Base-by-base conservation (phyloP, 2,888 invertebrate species). In the Trypoxylon attenuatum region DNA sequence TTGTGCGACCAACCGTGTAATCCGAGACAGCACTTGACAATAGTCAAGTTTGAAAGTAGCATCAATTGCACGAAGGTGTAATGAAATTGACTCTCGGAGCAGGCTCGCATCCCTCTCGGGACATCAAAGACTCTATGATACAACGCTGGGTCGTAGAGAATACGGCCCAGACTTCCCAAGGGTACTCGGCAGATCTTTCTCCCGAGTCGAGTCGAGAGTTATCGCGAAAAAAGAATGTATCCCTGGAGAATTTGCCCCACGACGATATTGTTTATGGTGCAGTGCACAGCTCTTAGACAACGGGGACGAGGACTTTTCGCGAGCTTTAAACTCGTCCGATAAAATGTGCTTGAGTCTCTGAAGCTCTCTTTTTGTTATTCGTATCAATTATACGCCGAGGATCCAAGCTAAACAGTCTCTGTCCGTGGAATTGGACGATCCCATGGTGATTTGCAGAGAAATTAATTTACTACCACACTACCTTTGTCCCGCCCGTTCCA, bases 41-140 rank as follows among this genome's bases (percentile, higher is more conserved):
- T 42, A 33, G 51, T 33, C 27, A 54, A 60, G 39, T 23, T 49
- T 18, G 41, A 22, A 8, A 50, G 53, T 25, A 41, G 27, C 27
- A 29, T 53, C 49, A 23, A 56, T 53, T 47, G 52, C 50, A 65
- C 53, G 52, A 49, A 23, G 13, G 38, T 18, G 22, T 65, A 68
- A 71, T 69, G 58, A 38, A 69, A 68, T 65, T 55, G 57, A 66
- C 69, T 61, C 50, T 60, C 46, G 22, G 33, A 39, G 46, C 41
- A 62, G 38, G 21, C 33, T 39, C 51, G 29, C 45, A 41, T 60
- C 50, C 38, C 66, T 56, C 63, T 18, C n/a, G 69, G 50, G 75
- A 56, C 54, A 19, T 54, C 42, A 46, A 46, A 69, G 53, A 62
- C 18, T 6, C 23, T 21, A 49, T n/a, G 50, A n/a, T n/a, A 15